A percentile compares a stretch with the other conserved stretches of the same genome.
Evolutionary conservation across 2,113 vertebrate genomes (phyloP).

Genomic region (Nicator chloris): DNA sequence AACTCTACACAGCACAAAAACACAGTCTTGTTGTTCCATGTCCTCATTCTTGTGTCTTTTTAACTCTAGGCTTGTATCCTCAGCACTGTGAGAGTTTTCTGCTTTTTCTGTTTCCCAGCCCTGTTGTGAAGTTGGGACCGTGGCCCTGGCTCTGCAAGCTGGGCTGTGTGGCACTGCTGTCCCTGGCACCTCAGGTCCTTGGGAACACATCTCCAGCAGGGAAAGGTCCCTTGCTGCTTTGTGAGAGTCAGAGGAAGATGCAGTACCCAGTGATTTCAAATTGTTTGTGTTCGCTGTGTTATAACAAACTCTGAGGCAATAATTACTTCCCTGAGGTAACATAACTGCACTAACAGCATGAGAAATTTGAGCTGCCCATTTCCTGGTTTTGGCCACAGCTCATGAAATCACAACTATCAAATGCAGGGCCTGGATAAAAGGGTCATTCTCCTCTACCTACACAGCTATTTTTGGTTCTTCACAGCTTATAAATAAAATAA

Average conservation of each 20-base stretch:
- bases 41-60: too few relatives aligned
- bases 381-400: slow-evolving; percentile 29
- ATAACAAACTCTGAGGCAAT: slow-evolving; percentile 1
- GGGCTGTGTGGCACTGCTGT: neutral
- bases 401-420: slow-evolving; percentile 3
- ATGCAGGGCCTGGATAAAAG: neutral
- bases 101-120: too few relatives aligned
- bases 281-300: neutral
- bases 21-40: too few relatives aligned
- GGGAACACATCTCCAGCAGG: neutral
- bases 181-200: neutral
- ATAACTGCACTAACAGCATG: neutral
- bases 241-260: neutral
- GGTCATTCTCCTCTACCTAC: neutral
- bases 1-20: too few relatives aligned
- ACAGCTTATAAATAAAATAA: neutral
- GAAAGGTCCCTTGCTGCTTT: neutral
- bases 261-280: neutral
- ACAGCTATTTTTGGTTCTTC: neutral
- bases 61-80: too few relatives aligned
- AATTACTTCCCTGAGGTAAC: slow-evolving; percentile 42
- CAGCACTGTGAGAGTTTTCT: too few relatives aligned
- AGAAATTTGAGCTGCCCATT: slow-evolving; percentile 14
- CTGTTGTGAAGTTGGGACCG: neutral
- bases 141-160: neutral